A percentile compares a stretch with the other conserved stretches of the same genome.
These are phyloP conservation scores for Nomada goodeniana DNA, from an alignment of 2,888 invertebrate species.

Conservation along the genomic window DNA sequence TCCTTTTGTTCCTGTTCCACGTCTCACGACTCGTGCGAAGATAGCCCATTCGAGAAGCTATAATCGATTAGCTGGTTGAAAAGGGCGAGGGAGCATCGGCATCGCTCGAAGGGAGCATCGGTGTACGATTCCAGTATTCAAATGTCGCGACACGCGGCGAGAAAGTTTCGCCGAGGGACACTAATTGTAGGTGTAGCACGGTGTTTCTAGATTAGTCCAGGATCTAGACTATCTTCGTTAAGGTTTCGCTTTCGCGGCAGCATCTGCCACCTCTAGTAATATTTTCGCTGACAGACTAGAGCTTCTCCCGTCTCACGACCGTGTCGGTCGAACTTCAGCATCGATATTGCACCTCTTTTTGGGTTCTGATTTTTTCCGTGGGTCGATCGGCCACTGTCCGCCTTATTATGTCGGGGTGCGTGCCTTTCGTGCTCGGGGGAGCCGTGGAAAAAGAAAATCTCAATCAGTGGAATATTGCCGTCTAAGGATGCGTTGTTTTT, in stretches of 20 bases:
- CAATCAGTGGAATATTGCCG: slow-evolving; percentile 41
- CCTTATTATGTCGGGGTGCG: too few relatives aligned
- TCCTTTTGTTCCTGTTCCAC: slow-evolving; percentile 52
- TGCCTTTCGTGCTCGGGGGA: too few relatives aligned
- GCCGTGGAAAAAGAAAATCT: slow-evolving; percentile 13
- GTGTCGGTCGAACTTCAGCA: too few relatives aligned
- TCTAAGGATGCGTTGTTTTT: slow-evolving; percentile 39
- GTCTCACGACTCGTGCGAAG: slow-evolving; percentile 35
- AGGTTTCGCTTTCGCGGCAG: too few relatives aligned
- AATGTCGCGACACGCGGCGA: slow-evolving; percentile 31
- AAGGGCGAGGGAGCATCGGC: slow-evolving; percentile 51
- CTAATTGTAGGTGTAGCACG: background rate
- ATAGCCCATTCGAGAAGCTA: slow-evolving; percentile 42
- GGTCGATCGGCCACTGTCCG: background rate
- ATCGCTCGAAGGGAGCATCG: slow-evolving; percentile 31
- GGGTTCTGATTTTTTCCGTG: slow-evolving; percentile 1
- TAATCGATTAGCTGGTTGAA: slow-evolving; percentile 65
- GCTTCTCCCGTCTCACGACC: too few relatives aligned
- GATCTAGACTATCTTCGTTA: too few relatives aligned
- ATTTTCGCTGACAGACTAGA: too few relatives aligned
- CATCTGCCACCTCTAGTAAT: too few relatives aligned
- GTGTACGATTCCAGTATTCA: slow-evolving; percentile 36
- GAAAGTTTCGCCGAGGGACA: background rate
- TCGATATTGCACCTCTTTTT: background rate
- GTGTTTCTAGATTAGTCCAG: too few relatives aligned